These are phyloP conservation scores for Patagioenas fasciata DNA, from an alignment of 2,113 vertebrate genomes.

Conservation along the genomic window DNA sequence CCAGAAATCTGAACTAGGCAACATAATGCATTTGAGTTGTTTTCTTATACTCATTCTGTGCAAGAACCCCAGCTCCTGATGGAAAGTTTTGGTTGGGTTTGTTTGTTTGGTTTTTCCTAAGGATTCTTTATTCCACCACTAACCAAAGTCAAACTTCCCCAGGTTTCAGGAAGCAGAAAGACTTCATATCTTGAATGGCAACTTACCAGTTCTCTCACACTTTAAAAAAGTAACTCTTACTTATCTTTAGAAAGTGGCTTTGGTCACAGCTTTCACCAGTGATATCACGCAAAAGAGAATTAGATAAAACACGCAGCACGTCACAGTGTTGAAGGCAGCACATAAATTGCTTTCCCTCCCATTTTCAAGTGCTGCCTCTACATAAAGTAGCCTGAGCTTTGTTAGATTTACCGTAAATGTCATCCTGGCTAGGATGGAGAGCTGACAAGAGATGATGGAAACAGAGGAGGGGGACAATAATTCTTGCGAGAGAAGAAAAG, in stretches of 20 bases:
- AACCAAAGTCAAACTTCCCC: not conserved
- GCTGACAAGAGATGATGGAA: not conserved
- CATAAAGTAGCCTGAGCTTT: not conserved
- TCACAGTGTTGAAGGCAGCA: not conserved
- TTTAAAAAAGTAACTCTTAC: not conserved
- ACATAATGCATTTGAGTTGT: not conserved
- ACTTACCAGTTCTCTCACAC: not conserved
- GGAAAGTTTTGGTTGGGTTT: not conserved
- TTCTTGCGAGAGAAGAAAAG: not conserved
- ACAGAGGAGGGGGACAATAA: not conserved
- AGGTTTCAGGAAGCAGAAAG: not conserved
- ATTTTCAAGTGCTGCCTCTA: not conserved
- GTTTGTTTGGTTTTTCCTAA: not conserved
- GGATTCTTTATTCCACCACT: not conserved
- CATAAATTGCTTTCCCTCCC: not conserved
- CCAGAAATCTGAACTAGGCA: not conserved
- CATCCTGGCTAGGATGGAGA: not conserved
- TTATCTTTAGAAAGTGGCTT: not conserved
- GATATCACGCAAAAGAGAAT: not conserved
- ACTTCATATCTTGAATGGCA: not conserved
- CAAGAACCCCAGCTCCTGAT: not conserved
- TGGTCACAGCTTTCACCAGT: not conserved
- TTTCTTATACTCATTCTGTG: not conserved
- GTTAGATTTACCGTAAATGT: not conserved
- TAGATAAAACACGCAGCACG: not conserved